A percentile compares a stretch with the other conserved stretches of the same genome.
Evolutionary conservation across 1,140 invertebrate genomes (phyloP).

Genomic region (Diabrotica undecimpunctata): DNA sequence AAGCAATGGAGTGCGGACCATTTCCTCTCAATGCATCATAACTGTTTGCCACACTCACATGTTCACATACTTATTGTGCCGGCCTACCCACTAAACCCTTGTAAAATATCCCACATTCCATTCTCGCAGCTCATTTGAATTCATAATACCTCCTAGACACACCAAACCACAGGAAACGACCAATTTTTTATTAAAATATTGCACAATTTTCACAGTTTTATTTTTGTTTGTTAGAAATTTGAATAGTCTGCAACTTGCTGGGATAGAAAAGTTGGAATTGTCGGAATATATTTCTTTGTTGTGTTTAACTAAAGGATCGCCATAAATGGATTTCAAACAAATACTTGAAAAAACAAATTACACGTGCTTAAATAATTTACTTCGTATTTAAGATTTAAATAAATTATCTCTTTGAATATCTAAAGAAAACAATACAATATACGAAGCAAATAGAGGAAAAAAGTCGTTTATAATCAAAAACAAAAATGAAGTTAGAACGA

Average conservation of each 20-base stretch:
- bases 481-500: too few species aligned
- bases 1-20: constrained; percentile 32
- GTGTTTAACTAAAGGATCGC: too few species aligned
- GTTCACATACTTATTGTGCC: constrained; percentile 27
- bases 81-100: constrained; percentile 10
- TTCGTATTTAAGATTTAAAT: too few species aligned
- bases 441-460: too few species aligned
- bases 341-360: too few species aligned
- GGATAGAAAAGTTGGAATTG: too few species aligned
- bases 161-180: constrained; percentile 9
- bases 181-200: not conserved
- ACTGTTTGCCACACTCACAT: constrained; percentile 33
- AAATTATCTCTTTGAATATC: too few species aligned
- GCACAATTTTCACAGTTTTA: not conserved
- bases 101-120: constrained; percentile 13
- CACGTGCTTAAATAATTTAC: too few species aligned
- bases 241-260: not conserved
- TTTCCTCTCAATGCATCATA: constrained; percentile 26
- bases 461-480: too few species aligned
- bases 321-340: too few species aligned
- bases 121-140: constrained; percentile 17
- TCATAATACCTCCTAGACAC: constrained; percentile 9
- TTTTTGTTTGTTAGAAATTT: not conserved
- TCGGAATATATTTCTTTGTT: too few species aligned
- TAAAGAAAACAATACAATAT: too few species aligned